Percentiles rank a stretch among this genome's conserved stretches.
Conservation (phyloP, 2,797 vertebrate species). For the Gymnothorax javanicus region DNA sequence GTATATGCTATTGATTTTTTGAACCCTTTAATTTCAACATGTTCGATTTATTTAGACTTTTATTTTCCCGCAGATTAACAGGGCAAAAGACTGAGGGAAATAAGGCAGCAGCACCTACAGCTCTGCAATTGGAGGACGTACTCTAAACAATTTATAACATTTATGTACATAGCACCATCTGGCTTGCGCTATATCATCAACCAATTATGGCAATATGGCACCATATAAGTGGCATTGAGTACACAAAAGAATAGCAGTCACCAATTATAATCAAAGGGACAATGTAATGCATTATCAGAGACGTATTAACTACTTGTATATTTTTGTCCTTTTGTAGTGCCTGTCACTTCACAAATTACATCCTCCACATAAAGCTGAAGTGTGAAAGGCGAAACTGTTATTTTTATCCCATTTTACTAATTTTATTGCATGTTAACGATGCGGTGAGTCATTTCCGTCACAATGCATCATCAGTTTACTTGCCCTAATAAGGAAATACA, state of each 20-base stretch:
- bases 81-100: neutral
- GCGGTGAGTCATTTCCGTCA: neutral
- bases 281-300: neutral
- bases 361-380: neutral
- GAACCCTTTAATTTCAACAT: slow-evolving; percentile 58
- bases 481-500: neutral
- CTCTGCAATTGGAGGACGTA: neutral
- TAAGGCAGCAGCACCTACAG: neutral
- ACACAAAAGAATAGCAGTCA: neutral
- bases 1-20: slow-evolving; percentile 59
- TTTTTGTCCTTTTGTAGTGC: neutral
- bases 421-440: slow-evolving; percentile 2
- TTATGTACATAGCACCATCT: neutral
- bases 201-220: neutral
- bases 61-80: slow-evolving; percentile 46
- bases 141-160: neutral
- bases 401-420: neutral
- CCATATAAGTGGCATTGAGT: neutral
- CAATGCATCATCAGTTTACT: neutral
- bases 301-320: neutral
- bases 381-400: neutral
- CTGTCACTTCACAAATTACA: neutral
- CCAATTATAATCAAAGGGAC: neutral
- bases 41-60: slow-evolving; percentile 66
- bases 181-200: neutral